Base-by-base conservation (phyloP, 2,797 vertebrate genomes). In the Delichon dasypus region DNA sequence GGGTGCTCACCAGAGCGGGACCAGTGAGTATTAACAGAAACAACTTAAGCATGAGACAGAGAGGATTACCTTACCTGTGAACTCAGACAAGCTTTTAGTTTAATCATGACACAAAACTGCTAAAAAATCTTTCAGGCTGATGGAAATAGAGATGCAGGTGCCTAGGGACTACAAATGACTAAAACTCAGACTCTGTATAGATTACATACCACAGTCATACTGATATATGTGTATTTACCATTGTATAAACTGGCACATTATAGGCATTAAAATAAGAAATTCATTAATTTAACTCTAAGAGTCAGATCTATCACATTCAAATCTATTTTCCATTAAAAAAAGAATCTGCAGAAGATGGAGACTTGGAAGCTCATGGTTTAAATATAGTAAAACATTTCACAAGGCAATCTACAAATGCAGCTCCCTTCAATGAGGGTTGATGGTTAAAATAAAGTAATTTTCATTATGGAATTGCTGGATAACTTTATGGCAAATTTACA, bases 401-500 rank as follows among this genome's bases (percentile, higher is more conserved):
- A 72, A 75, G 38, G 22, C 9, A 51, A 61, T 71, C 29, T 64
- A 68, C n/a, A 82, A 70, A 62, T 40, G 16, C 9, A 42, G 8
- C 34, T 64, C 26, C 29, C 40, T 87, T 73, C 22, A 82, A 14
- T 27, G 44, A 73, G 72, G 73, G 62, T 51, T 75, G 20, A 47
- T 76, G 25, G 20, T n/a, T 76, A 84, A 80, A 74, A 77, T 65
- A 78, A 81, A 86, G 25, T 54, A 1, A 85, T 94, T 67, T 92
- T 71, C 36, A 53, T 71, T 3, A 71, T 36, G 61, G 17, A 85
- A 76, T 67, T 87, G 7, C 50, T 71, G 32, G 25, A 68, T 74
- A 80, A 85, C 36, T 95, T 87, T 44, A 62, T n/a, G 40, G 17
- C 50, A 85, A 85, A 74, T 82, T 70, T 76, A 70, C 38, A 67